Percentiles rank a stretch among this genome's conserved stretches.
phyloP scores from a whole-genome alignment of 2,797 vertebrate species.

The Falco novaeseelandiae region DNA sequence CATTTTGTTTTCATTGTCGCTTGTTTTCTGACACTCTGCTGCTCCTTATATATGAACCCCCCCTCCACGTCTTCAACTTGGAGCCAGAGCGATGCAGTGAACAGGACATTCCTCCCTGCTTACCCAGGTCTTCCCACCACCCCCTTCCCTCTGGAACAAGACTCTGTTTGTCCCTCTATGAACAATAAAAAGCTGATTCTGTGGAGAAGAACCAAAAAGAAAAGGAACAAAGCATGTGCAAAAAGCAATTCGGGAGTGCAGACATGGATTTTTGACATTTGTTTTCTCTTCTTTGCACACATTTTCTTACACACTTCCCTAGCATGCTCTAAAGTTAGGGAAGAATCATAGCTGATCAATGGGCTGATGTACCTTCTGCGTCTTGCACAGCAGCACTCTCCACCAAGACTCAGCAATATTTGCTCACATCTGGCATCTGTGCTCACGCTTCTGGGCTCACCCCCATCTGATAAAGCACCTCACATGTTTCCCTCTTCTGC shows the following conservation, averaged over 20 bases:
- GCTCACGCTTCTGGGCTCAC: background rate
- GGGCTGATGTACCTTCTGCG: background rate
- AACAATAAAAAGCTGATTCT: slow-evolving; percentile 6
- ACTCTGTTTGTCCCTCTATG: background rate
- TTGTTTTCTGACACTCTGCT: slow-evolving; percentile 42
- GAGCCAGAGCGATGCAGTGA: background rate
- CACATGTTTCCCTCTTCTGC: background rate
- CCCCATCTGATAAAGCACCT: background rate
- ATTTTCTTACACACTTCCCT: background rate
- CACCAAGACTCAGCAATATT: background rate
- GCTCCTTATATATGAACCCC: slow-evolving; percentile 3
- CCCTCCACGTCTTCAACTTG: background rate
- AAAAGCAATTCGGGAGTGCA: background rate
- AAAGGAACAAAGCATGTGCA: background rate
- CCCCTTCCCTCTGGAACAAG: background rate
- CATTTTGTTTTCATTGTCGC: slow-evolving; percentile 44
- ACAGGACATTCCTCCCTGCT: background rate
- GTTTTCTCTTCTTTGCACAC: background rate
- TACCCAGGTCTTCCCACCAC: background rate
- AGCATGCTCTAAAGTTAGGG: background rate
- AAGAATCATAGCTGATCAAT: background rate
- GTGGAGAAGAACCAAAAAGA: background rate
- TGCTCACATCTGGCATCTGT: background rate
- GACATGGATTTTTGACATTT: background rate
- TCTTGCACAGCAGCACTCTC: background rate